Evolutionary conservation across 2,888 invertebrate genomes (phyloP).

Genomic region (Brenthis daphne): DNA sequence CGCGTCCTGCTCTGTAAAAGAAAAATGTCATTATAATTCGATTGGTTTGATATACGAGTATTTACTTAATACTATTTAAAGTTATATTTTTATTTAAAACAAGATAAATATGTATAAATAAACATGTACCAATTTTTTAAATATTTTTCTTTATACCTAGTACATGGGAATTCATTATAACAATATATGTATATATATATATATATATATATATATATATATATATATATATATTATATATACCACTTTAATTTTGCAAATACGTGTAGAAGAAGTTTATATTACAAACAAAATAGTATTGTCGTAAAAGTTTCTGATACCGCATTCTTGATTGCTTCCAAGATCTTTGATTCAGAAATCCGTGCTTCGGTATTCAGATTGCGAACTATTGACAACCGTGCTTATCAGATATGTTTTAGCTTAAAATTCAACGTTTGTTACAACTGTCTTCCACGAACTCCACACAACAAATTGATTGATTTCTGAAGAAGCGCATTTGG

Average conservation of each 20-base stretch:
- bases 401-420: constrained; percentile 32
- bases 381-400: constrained; percentile 25
- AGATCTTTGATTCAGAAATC: constrained; percentile 33
- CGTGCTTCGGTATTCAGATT: constrained; percentile 32
- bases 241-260: constrained; percentile 1
- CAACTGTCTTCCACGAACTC: constrained; percentile 23
- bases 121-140: too few relatives aligned
- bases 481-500: constrained; percentile 3
- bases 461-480: constrained; percentile 22
- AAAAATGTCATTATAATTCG: neutral
- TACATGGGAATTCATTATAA: too few relatives aligned
- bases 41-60: neutral
- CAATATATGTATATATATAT: too few relatives aligned
- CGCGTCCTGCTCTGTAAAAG: constrained; percentile 54
- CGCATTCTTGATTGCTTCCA: constrained; percentile 31
- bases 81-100: neutral
- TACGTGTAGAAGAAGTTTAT: constrained; percentile 18
- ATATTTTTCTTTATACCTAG: too few relatives aligned
- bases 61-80: neutral
- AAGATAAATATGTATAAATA: too few relatives aligned
- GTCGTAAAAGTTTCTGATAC: constrained; percentile 30
- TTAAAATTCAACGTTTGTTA: constrained; percentile 30
- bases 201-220: too few relatives aligned
- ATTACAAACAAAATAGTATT: constrained; percentile 23
- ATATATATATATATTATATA: too few relatives aligned